These are phyloP conservation scores for Rhagium mordax DNA, from an alignment of 2,888 invertebrate species.

Conservation along the genomic window DNA sequence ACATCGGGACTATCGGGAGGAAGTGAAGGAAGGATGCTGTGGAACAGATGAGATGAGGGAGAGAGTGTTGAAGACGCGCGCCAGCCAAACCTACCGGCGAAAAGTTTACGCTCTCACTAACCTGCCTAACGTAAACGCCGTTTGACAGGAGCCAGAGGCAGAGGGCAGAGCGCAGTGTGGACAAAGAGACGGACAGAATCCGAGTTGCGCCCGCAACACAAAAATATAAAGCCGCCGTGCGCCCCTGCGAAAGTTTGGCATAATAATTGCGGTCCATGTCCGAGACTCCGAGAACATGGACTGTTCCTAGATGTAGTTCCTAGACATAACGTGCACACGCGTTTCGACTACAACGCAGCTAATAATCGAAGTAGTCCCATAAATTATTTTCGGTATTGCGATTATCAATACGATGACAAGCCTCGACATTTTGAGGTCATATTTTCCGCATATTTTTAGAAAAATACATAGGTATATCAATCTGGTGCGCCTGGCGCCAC, in stretches of 20 bases:
- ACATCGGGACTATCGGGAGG: slow-evolving; percentile 27
- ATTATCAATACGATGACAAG: too few species aligned
- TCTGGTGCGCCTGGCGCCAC: too few species aligned
- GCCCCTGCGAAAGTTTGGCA: neutral
- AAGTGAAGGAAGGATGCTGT: slow-evolving; percentile 33
- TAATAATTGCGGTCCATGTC: neutral
- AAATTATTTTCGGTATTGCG: too few species aligned
- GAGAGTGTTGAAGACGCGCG: slow-evolving; percentile 27
- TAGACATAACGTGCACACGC: neutral
- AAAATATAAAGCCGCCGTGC: neutral
- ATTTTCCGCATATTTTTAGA: too few species aligned
- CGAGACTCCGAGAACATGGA: neutral
- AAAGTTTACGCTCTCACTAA: slow-evolving; percentile 37
- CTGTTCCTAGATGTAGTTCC: too few species aligned
- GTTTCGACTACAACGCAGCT: neutral
- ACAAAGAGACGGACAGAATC: neutral
- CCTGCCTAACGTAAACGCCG: slow-evolving; percentile 37
- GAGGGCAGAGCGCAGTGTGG: slow-evolving; percentile 9
- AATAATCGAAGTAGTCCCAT: too few species aligned
- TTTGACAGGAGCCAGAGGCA: slow-evolving; percentile 14
- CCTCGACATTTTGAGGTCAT: too few species aligned
- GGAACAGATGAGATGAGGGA: slow-evolving; percentile 24
- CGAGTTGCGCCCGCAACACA: slow-evolving; percentile 1
- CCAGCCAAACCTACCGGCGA: slow-evolving; percentile 34
- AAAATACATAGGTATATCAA: too few species aligned